Base-by-base conservation (phyloP, 2,888 invertebrate genomes). In the Drosophila neotestacea region DNA sequence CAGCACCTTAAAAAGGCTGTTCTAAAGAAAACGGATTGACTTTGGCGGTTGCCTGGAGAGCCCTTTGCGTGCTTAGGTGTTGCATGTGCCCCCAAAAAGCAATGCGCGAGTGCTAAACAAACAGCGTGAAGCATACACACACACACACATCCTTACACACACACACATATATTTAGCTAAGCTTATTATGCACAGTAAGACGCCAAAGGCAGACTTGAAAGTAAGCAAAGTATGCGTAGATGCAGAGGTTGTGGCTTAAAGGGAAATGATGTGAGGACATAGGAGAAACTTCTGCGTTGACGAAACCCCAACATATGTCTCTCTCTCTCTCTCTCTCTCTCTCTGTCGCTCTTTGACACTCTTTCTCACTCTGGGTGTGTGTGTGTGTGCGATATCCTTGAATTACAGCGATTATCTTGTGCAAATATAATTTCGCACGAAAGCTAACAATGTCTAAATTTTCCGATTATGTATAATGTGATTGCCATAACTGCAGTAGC, bases 371-470 rank as follows among this genome's bases (percentile, higher is more conserved):
- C 47, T 6, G 9, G 50, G 27, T 65, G 65, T 59, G 67, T 61
- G 59, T 61, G 59, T 41, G 64, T 52, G 48, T 63, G 39, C 27
- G 70, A 65, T 79, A 77, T 86, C 65, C 70, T 76, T 70, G 78
- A 81, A 88, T 88, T 86, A 85, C 54, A 59, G 74, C 76, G 89
- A 88, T 85, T 85, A 85, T 88, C 85, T 86, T 71, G 48, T 68
- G 65, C 85, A 85, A 86, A 88, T 85, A 85, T 88, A 76, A 84
- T 87, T 88, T 76, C 58, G 85, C 89, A 85, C 89, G 85, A 76
- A 84, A 61, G 75, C 80, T 77, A 86, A 84, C 85, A 87, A 88
- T 87, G 76, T 88, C 85, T 84, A 73, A 72, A 84, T 80, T 77
- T 74, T 61, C 51, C 61, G 74, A 70, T 85, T 71, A 82, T 73